Evolutionary conservation across 2,888 invertebrate genomes (phyloP), one percentile per base, ranked within the genome.

Genomic region (Tetrapedia diversipes): DNA sequence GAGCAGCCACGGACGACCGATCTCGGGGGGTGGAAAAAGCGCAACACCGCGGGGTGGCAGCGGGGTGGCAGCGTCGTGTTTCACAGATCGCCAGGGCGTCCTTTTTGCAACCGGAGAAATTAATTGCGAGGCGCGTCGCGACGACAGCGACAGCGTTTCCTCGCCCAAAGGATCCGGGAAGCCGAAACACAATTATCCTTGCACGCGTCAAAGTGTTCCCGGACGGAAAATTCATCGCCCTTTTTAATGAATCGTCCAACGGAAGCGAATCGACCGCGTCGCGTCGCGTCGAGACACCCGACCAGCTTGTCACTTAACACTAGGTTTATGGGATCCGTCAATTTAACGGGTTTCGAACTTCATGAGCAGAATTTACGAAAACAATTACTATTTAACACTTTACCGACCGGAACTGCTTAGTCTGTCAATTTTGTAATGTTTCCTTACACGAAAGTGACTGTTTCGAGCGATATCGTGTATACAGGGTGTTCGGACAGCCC

Each of bases 61-160:
- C n/a, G n/a, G n/a, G n/a, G n/a, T n/a, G n/a, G n/a, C n/a, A 19
- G 53, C n/a, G 43, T 69, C 63, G 27, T 54, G 45, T 69, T 69
- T 54, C 64, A 39, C 54, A 32, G 34, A 14, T 67, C 47, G 56
- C 57, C 4, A 32, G 27, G n/a, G 14, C 4, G 45, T 19, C 24
- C 39, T 39, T 47, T 47, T 49, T 19, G 56, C 39, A 65, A 70
- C 24, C 39, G 53, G 45, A 27, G 60, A 54, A 54, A 47, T 41
- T 61, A 54, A 61, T 60, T 60, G 45, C 51, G 49, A 43, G 59
- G 37, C 27, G 24, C 14, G 56, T 47, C 14, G 37, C n/a, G 24
- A 27, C 32, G 11, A 6, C 16, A 41, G n/a, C 34, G 22, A 7
- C n/a, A 16, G n/a, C 14, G 69, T 56, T 27, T n/a, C 43, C 67